Evolutionary conservation across 2,888 invertebrate genomes (phyloP).

Genomic region (Parochlus steinenii): DNA sequence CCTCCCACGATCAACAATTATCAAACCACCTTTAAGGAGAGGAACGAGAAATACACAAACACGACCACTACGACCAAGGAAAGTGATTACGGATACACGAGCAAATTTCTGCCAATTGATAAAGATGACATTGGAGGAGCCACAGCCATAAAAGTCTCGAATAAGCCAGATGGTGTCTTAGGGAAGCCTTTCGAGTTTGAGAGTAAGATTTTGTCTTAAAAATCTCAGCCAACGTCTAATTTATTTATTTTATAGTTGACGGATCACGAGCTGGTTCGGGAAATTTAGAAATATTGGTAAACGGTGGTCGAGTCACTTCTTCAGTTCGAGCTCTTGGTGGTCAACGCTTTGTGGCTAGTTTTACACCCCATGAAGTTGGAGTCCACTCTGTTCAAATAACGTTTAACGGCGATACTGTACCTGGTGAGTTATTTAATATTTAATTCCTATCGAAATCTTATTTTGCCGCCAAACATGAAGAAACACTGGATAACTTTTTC

Average conservation of each 20-base stretch:
- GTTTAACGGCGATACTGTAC: slow-evolving; percentile 82
- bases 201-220: slow-evolving; percentile 54
- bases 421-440: slow-evolving; percentile 55
- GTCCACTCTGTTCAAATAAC: slow-evolving; percentile 83
- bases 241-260: slow-evolving; percentile 49
- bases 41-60: slow-evolving; percentile 27
- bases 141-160: slow-evolving; percentile 68
- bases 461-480: neutral
- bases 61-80: slow-evolving; percentile 22
- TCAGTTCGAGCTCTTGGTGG: slow-evolving; percentile 81
- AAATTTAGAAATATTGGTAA: slow-evolving; percentile 87
- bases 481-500: no score
- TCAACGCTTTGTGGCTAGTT: slow-evolving; percentile 79
- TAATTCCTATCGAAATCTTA: neutral
- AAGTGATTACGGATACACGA: slow-evolving; percentile 14
- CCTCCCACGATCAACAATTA: no score
- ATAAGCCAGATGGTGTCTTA: slow-evolving; percentile 70
- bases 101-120: slow-evolving; percentile 32
- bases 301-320: slow-evolving; percentile 87
- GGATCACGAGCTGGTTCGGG: slow-evolving; percentile 92
- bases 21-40: slow-evolving; percentile 28
- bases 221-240: neutral
- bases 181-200: slow-evolving; percentile 92
- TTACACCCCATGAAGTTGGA: slow-evolving; percentile 75
- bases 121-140: slow-evolving; percentile 59